Base-by-base conservation (phyloP, 2,888 invertebrate species). In the Gortyna flavago region DNA sequence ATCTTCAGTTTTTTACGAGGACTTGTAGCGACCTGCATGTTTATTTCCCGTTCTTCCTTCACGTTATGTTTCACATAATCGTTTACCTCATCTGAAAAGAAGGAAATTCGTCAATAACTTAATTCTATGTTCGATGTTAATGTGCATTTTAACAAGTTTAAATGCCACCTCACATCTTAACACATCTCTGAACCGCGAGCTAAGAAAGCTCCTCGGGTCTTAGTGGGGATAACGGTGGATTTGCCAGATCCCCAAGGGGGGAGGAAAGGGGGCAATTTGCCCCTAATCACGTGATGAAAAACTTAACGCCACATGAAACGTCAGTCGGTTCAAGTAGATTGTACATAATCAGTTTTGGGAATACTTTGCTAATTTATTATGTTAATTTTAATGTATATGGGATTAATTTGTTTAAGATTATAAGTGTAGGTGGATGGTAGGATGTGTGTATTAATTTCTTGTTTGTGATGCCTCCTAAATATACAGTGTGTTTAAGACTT, bases 221-320 rank as follows among this genome's bases (percentile, higher is more conserved):
- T 91, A 92, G 91, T 83, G 89, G 72, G 93, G 95, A 95, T 96
- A 92, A 94, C 90, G 90, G 93, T 93, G 93, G 95, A 93, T 94
- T 95, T 94, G 87, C 89, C 90, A 88, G 91, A 88, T 92, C 93
- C 93, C 92, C 86, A 85, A 82, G 85, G 41, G 75, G 75, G 77
- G 87, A 75, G 79, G 70, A 83, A 77, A 83, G 84, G 89, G 88
- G 90, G 92, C 92, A 94, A 95, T 95, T 95, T 93, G 88, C 93
- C 90, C 93, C 92, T 95, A 95, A 96, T 95, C 94, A 96, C 93
- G 95, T 95, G 95, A 95, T 96, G 95, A 95, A 95, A 96, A 96
- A 96, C 96, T 96, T 95, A 93, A 90, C 93, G 90, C 92, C 88
- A 77, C 89, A 90, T 87, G 89, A 89, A 90, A 76, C 83, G 80